A percentile compares a stretch with the other conserved stretches of the same genome.
phyloP scores from a whole-genome alignment of 2,888 invertebrate genomes.

The Ommatoiulus sabulosus region DNA sequence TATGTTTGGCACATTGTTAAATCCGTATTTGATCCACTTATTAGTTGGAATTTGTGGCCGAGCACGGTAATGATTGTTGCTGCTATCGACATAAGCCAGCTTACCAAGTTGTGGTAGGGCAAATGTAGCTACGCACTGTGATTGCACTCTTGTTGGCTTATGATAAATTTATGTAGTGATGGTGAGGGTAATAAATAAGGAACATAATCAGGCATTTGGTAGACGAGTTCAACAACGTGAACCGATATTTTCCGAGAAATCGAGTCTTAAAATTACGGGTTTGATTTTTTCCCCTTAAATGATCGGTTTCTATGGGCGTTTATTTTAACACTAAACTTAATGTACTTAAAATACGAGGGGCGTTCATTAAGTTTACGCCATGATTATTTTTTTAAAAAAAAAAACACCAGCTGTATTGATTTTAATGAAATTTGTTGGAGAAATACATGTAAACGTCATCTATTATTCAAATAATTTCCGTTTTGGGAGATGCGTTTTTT shows the following conservation, averaged over 20 bases:
- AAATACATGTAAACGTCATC: too few relatives aligned
- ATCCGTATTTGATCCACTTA: slow-evolving; percentile 29
- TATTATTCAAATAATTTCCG: too few relatives aligned
- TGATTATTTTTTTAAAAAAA: too few relatives aligned
- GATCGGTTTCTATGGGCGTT: too few relatives aligned
- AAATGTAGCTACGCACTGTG: background rate
- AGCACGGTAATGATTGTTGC: slow-evolving; percentile 5
- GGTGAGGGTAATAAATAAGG: background rate
- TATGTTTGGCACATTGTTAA: slow-evolving; percentile 22
- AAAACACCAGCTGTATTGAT: too few relatives aligned
- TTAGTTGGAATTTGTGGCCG: slow-evolving; percentile 9
- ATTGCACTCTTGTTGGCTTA: background rate
- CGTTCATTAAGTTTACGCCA: too few relatives aligned
- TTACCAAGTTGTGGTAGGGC: slow-evolving; percentile 11
- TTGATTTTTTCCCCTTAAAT: background rate
- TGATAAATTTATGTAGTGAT: slow-evolving; percentile 14
- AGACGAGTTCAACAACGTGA: background rate
- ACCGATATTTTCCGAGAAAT: background rate
- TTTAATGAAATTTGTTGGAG: too few relatives aligned
- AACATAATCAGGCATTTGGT: slow-evolving; percentile 2
- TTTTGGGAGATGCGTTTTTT: too few relatives aligned
- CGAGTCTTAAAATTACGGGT: background rate
- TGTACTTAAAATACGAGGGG: too few relatives aligned
- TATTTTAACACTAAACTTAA: too few relatives aligned
- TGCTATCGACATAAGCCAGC: slow-evolving; percentile 8